A percentile compares a stretch with the other conserved stretches of the same genome.
Evolutionary conservation across 2,113 vertebrate genomes (phyloP).

Genomic region (Fulmarus glacialis): DNA sequence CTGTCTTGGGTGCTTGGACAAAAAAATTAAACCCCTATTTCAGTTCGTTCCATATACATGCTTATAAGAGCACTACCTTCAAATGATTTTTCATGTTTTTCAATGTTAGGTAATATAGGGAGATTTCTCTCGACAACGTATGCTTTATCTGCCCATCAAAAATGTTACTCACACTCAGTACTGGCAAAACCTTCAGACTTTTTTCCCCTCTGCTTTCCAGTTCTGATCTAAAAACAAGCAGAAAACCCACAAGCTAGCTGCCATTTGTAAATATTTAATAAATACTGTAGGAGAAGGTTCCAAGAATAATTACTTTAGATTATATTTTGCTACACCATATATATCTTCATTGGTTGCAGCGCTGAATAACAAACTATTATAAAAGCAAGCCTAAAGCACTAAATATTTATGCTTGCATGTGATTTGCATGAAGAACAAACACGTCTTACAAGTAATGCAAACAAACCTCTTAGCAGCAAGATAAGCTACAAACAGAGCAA

Average conservation of each 20-base stretch:
- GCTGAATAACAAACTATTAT: neutral
- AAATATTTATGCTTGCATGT: constrained; percentile 13
- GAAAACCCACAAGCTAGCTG: neutral
- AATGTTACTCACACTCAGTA: neutral
- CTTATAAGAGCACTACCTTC: neutral
- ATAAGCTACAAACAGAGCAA: neutral
- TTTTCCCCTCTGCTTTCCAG: neutral
- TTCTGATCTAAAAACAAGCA: neutral
- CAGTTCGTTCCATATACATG: neutral
- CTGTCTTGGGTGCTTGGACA: neutral
- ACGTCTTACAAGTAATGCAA: neutral
- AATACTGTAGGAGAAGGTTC: neutral
- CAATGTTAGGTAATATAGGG: neutral
- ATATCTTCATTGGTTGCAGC: neutral
- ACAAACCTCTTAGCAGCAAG: neutral
- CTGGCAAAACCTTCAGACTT: neutral
- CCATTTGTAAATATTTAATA: constrained; percentile 41
- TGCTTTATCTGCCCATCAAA: neutral
- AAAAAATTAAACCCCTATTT: neutral
- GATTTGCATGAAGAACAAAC: constrained; percentile 15
- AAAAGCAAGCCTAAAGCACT: neutral
- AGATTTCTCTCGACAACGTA: neutral
- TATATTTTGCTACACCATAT: neutral
- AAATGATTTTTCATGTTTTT: neutral
- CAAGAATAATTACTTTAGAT: constrained; percentile 17